Conservation (phyloP, 30 jellyfish, hydroid and myxozoan species). For the Hydractinia symbiolongicarpus region DNA sequence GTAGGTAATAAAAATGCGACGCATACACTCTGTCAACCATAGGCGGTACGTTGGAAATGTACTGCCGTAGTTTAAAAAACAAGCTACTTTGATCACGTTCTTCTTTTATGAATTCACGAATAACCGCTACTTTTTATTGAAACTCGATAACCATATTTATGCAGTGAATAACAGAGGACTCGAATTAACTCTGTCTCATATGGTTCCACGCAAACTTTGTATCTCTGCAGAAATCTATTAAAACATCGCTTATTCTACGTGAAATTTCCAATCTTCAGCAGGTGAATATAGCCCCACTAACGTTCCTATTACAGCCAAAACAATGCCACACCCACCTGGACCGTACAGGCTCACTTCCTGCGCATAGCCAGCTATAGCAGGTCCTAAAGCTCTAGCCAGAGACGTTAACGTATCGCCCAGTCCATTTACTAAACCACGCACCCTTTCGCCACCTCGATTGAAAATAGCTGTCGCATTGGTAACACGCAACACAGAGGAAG, state of each 20-base stretch:
- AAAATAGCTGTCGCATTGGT: slow-evolving; percentile 63
- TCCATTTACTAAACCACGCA: slow-evolving; percentile 77
- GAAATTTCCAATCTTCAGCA: slow-evolving; percentile 7
- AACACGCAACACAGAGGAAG: slow-evolving; percentile 85
- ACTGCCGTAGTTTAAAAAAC: too few relatives aligned
- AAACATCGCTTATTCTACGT: background rate
- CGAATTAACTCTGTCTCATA: too few relatives aligned
- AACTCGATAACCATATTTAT: too few relatives aligned
- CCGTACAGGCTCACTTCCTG: slow-evolving; percentile 71
- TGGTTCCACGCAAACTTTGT: too few relatives aligned
- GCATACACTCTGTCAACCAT: too few relatives aligned
- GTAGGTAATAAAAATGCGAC: too few relatives aligned
- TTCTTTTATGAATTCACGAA: too few relatives aligned
- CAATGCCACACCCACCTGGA: slow-evolving; percentile 67
- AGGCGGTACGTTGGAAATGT: too few relatives aligned
- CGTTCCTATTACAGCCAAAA: slow-evolving; percentile 42
- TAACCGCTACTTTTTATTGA: too few relatives aligned
- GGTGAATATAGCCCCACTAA: slow-evolving; percentile 33
- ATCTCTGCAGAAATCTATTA: too few relatives aligned
- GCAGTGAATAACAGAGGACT: too few relatives aligned
- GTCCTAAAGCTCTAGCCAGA: slow-evolving; percentile 81
- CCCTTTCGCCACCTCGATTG: slow-evolving; percentile 62
- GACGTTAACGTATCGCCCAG: slow-evolving; percentile 78
- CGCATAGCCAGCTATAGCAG: slow-evolving; percentile 82
- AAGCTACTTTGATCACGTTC: too few relatives aligned